phyloP scores from a whole-genome alignment of 1,140 invertebrate genomes.

The Apolygus lucorum region DNA sequence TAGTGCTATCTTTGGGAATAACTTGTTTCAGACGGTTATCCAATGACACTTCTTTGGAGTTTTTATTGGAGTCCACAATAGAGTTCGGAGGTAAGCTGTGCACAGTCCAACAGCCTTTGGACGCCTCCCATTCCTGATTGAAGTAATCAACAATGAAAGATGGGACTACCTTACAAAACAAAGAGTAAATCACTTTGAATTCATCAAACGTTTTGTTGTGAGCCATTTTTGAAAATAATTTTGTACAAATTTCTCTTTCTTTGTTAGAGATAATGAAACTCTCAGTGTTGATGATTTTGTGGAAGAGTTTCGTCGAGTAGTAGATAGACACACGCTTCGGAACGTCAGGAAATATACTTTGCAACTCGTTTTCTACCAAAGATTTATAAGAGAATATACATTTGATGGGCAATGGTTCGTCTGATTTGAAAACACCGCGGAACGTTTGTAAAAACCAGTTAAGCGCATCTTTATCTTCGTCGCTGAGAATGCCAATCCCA shows the following conservation, averaged over 20 bases:
- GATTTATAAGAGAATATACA: not conserved
- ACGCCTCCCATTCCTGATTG: slow-evolving; percentile 15
- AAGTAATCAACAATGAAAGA: slow-evolving; percentile 7
- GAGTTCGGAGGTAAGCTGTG: slow-evolving; percentile 1
- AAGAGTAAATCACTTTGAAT: slow-evolving; percentile 1
- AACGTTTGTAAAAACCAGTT: slow-evolving; percentile 13
- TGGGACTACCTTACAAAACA: slow-evolving; percentile 9
- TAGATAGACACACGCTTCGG: not conserved
- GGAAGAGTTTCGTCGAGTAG: slow-evolving; percentile 1
- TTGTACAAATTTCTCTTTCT: slow-evolving; percentile 12
- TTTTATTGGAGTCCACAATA: slow-evolving; percentile 5
- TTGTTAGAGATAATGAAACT: slow-evolving; percentile 4
- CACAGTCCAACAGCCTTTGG: not conserved
- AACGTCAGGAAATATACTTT: slow-evolving; percentile 7
- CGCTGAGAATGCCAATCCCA: not conserved
- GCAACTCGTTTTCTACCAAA: slow-evolving; percentile 11
- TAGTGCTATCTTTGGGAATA: slow-evolving; percentile 1
- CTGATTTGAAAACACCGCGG: not conserved
- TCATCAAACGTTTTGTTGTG: slow-evolving; percentile 13
- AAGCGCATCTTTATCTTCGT: slow-evolving; percentile 12
- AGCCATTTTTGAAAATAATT: slow-evolving; percentile 10
- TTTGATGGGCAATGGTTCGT: slow-evolving; percentile 6
- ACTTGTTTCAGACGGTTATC: slow-evolving; percentile 1
- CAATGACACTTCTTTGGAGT: not conserved
- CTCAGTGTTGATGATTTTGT: not conserved